Percentiles rank a stretch among this genome's conserved stretches.
These are phyloP conservation scores for Gephyroberyx darwinii DNA, from an alignment of 2,797 vertebrate genomes.

Conservation along the genomic window DNA sequence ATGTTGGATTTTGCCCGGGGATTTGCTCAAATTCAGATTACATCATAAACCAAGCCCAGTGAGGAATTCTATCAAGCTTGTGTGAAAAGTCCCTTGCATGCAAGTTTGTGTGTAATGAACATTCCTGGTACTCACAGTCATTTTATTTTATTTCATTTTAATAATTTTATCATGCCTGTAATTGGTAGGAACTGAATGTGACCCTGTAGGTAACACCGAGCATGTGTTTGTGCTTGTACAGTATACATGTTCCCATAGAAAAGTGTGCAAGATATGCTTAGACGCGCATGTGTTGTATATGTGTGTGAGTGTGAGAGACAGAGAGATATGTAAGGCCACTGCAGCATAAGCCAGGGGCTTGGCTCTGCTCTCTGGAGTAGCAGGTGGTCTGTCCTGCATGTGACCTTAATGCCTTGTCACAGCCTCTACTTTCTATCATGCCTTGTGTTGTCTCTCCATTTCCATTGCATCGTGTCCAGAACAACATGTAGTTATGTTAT, in stretches of 20 bases:
- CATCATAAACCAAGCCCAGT: conserved; percentile 6
- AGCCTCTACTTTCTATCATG: neutral
- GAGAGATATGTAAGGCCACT: too few relatives aligned
- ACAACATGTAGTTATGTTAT: neutral
- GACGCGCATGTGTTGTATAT: too few relatives aligned
- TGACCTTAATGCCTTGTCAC: neutral
- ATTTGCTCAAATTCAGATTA: conserved; percentile 15
- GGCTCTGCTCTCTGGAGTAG: conserved; percentile 3
- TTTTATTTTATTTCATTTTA: conserved; percentile 21
- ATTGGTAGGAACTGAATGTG: too few relatives aligned
- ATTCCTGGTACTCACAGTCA: neutral
- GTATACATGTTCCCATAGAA: too few relatives aligned
- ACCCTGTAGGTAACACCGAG: too few relatives aligned
- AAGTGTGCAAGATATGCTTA: too few relatives aligned
- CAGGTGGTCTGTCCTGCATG: conserved; percentile 1
- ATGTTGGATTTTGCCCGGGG: neutral
- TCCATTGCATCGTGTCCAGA: neutral
- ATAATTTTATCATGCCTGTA: neutral
- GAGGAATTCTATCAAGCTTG: conserved; percentile 43
- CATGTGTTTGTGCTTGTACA: too few relatives aligned
- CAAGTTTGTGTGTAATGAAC: conserved; percentile 10
- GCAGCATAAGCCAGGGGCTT: neutral
- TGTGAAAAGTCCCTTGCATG: conserved; percentile 27
- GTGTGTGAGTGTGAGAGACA: too few relatives aligned
- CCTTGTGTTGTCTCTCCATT: conserved; percentile 1